Percentiles rank a stretch among this genome's conserved stretches.
Conservation (phyloP, 2,888 invertebrate genomes). For the Chironomus tentans region DNA sequence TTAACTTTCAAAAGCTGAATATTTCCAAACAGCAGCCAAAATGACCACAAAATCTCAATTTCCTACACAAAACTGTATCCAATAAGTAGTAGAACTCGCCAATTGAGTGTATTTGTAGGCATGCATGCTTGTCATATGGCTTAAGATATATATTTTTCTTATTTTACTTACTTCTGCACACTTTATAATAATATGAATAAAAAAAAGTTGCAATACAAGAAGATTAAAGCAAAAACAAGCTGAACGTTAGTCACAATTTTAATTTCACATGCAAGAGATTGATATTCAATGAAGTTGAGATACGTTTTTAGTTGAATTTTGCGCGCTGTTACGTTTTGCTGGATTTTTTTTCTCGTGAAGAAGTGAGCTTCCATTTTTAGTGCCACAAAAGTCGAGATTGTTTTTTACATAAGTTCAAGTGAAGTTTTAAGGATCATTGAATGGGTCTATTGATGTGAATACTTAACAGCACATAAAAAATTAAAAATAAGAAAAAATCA, state of each 20-base stretch:
- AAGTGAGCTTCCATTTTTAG: background rate
- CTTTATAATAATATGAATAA: background rate
- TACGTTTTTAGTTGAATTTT: background rate
- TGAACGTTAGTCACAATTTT: background rate
- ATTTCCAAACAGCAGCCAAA: too few species aligned
- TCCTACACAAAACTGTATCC: background rate
- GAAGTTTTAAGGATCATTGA: background rate
- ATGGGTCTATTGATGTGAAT: background rate
- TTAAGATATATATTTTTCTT: background rate
- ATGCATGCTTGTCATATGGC: conserved; percentile 16
- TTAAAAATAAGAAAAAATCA: background rate
- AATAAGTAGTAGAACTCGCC: background rate
- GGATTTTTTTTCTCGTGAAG: background rate
- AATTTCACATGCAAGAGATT: background rate
- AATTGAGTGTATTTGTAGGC: conserved; percentile 3
- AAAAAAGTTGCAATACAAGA: conserved; percentile 1
- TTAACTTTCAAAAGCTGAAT: too few species aligned
- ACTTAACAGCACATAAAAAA: background rate
- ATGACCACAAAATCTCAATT: background rate
- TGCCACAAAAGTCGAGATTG: background rate
- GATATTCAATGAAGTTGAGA: conserved; percentile 9
- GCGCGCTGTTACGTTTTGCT: background rate
- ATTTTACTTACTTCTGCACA: background rate
- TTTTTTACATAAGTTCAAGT: background rate
- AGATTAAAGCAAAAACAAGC: conserved; percentile 6